Evolutionary conservation across 2,113 vertebrate species (phyloP), one percentile per base, ranked within the genome.

Genomic region (Muntiacus muntjak): DNA sequence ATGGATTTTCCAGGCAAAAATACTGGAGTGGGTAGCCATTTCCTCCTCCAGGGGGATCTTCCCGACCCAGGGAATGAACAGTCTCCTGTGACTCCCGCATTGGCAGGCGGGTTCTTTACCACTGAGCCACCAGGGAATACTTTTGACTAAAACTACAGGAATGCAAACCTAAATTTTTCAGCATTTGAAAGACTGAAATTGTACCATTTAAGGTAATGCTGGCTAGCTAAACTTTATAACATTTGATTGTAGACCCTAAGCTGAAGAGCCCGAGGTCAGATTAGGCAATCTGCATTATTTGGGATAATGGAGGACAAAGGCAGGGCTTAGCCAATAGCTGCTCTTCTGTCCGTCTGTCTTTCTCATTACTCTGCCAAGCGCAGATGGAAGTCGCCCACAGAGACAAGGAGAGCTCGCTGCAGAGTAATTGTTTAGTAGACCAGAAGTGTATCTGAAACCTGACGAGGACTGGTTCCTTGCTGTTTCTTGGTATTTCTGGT

Each of bases 141-240:
- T 87, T 94, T 89, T 96, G 76, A 94, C 45, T 43, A 91, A 89
- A 97, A 86, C 55, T 85, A 25, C 19, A 82, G 79, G 67, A 94
- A 94, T 84, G 33, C 57, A 43, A 47, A 81, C 74, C 52, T 88
- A 64, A 86, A 60, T 40, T 62, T 93, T 91, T 87, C 19, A 86
- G 16, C 43, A 23, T 91, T 95, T 86, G 67, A 83, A 91, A 86
- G 54, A 91, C n/a, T 58, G 55, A 94, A 74, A 82, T 81, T 96
- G 43, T 11, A 91, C 67, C 43, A 86, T 94, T 81, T 88, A 94
- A 60, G 28, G 86, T 97, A 57, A 89, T 76, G 26, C 28, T 81
- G 85, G 57, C 12, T 50, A 25, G 45, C 40, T 87, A 26, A 90
- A 85, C 81, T 79, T 90, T 52, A 28, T 82, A 74, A 55, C n/a